These are phyloP conservation scores for Hafferia zeledoni DNA, from an alignment of 2,797 vertebrate genomes.

Conservation along the genomic window DNA sequence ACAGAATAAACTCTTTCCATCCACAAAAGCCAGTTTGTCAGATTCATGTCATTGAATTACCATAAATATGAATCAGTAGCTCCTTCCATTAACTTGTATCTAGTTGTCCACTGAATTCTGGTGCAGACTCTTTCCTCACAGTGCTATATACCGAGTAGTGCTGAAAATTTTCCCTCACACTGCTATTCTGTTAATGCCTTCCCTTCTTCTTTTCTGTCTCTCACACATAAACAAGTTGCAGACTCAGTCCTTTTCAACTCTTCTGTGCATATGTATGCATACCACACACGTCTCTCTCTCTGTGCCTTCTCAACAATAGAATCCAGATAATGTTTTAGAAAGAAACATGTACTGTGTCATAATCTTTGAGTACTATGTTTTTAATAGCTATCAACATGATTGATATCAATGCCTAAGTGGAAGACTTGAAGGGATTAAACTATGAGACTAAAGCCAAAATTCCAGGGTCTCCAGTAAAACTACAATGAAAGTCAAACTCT, in stretches of 20 bases:
- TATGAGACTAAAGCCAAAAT: not conserved
- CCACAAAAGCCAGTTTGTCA: not conserved
- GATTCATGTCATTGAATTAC: not conserved
- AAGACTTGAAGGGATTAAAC: not conserved
- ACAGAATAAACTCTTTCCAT: not conserved
- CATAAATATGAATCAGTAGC: not conserved
- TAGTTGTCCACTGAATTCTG: not conserved
- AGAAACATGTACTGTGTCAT: not conserved
- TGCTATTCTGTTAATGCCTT: not conserved
- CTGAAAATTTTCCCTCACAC: not conserved
- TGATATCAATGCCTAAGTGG: not conserved
- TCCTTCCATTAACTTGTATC: not conserved
- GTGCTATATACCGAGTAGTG: not conserved
- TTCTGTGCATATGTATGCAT: accelerated
- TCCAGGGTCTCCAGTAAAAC: not conserved
- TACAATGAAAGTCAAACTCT: not conserved
- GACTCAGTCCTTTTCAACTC: not conserved
- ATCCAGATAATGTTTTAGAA: not conserved
- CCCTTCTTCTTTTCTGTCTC: not conserved
- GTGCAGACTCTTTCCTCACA: not conserved
- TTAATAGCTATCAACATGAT: not conserved
- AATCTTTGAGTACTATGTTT: not conserved
- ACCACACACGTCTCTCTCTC: no score
- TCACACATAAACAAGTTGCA: not conserved
- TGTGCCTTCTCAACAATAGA: not conserved